Base-by-base conservation (phyloP, 2,888 invertebrate species). In the Cryptus viduatorius region DNA sequence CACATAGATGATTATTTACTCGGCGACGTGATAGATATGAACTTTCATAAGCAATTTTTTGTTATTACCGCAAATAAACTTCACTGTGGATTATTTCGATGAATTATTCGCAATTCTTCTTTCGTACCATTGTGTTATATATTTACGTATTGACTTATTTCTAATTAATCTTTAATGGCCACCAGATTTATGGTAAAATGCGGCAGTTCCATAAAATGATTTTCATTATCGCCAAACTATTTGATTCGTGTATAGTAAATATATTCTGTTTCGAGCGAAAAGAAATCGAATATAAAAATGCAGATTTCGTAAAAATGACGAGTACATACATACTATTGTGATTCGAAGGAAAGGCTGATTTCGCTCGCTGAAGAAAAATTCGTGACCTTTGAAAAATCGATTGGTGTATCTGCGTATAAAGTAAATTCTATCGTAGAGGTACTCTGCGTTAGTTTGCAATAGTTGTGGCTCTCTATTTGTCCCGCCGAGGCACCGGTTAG, bases 361-460 rank as follows among this genome's bases (percentile, higher is more conserved):
- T 29, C 14, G 48, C 14, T 2, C 16, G 37, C 0, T n/a, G 67
- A 37, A 64, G 68, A 48, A 78, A 14, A 61, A 69, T 64, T 16
- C 2, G 19, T 48, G 31, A 59, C n/a, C 68, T 16, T 19, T n/a
- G 37, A 12, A 59, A 31, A 46, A 29, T 4, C 42, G 59, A 46
- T 19, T 12, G 78, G 46, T 37, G 61, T 71, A 61, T n/a, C 31
- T 5, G 29, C 61, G 61, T 1, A 24, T 7, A 3, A 4, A 5
- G 2, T 14, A 10, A 14, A 4, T 4, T 56, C 10, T 56, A 24
- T 19, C 19, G 53, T 59, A 31, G 12, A 31, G 61, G 29, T n/a
- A 61, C 61, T 31, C 14, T 29, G 46, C 56, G 44, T 68, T 24
- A 44, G 81, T 64, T 84, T 77, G 10, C 68, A 56, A 68, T 37